Evolutionary conservation across 2,888 invertebrate genomes (phyloP).

Genomic region (Drosophila lutescens): DNA sequence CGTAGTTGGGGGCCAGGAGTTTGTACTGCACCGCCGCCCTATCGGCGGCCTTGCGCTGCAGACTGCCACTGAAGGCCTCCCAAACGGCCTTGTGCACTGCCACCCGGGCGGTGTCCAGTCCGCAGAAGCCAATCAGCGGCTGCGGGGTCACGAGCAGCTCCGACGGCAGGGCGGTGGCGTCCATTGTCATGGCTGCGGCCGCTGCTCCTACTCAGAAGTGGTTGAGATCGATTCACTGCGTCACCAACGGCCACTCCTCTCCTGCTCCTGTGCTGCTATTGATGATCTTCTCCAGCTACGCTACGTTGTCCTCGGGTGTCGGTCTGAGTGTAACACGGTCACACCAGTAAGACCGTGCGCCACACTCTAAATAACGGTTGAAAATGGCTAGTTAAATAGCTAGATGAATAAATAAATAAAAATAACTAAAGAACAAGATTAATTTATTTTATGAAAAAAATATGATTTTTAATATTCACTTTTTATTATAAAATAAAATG

Average conservation of each 20-base stretch:
- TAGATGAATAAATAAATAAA: not conserved
- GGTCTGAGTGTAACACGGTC: not conserved
- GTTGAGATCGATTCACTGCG: slow-evolving; percentile 25
- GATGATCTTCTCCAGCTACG: slow-evolving; percentile 28
- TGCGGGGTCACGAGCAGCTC: slow-evolving; percentile 94
- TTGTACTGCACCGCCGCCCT: slow-evolving; percentile 92
- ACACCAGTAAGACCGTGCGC: not conserved
- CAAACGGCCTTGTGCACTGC: slow-evolving; percentile 95
- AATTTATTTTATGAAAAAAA: no score
- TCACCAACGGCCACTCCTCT: slow-evolving; percentile 23
- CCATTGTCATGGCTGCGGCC: slow-evolving; percentile 85
- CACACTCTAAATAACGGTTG: not conserved
- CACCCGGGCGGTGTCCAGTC: slow-evolving; percentile 93
- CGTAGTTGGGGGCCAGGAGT: slow-evolving; percentile 91
- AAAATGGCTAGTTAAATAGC: not conserved
- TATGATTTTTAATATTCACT: no score
- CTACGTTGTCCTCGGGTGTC: slow-evolving; percentile 22
- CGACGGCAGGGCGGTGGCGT: slow-evolving; percentile 89
- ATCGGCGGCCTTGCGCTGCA: slow-evolving; percentile 87
- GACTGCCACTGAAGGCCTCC: slow-evolving; percentile 93
- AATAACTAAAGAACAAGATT: no score
- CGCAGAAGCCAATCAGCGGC: slow-evolving; percentile 94
- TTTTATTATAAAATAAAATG: no score
- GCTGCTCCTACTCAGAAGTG: slow-evolving; percentile 15
- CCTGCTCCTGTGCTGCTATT: slow-evolving; percentile 7